These are phyloP conservation scores for Seriola quinqueradiata DNA, from an alignment of 2,113 vertebrate genomes.

Conservation along the genomic window DNA sequence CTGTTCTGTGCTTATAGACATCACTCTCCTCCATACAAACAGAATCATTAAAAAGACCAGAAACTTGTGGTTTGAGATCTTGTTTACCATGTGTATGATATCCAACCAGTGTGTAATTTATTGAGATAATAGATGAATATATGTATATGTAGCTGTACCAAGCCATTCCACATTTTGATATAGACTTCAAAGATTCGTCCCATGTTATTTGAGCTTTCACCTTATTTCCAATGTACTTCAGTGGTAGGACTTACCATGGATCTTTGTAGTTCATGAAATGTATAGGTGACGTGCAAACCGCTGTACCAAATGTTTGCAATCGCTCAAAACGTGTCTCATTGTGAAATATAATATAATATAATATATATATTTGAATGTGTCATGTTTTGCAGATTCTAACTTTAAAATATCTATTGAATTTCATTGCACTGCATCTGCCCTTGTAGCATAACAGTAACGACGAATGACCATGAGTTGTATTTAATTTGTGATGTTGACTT, in stretches of 20 bases:
- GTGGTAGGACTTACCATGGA: constrained; percentile 73
- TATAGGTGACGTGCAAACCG: constrained; percentile 67
- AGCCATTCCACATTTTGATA: constrained; percentile 81
- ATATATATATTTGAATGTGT: constrained; percentile 78
- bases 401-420: constrained; percentile 70
- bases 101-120: constrained; percentile 75
- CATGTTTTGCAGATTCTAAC: constrained; percentile 69
- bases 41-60: constrained; percentile 83
- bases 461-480: constrained; percentile 69
- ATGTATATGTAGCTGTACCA: constrained; percentile 82
- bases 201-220: constrained; percentile 70
- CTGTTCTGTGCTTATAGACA: constrained; percentile 74
- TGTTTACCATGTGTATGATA: constrained; percentile 83
- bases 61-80: constrained; percentile 87
- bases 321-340: constrained; percentile 76
- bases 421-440: constrained; percentile 79
- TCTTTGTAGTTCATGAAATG: constrained; percentile 72
- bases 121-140: constrained; percentile 74
- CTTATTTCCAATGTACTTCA: constrained; percentile 70
- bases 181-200: constrained; percentile 71
- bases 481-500: constrained; percentile 69
- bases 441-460: constrained; percentile 79
- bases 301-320: constrained; percentile 74
- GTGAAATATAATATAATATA: constrained; percentile 74
- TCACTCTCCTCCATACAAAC: constrained; percentile 56